Percentiles rank a stretch among this genome's conserved stretches.
These are phyloP conservation scores for Petroica traversi DNA, from an alignment of 2,113 vertebrate species.

Conservation along the genomic window DNA sequence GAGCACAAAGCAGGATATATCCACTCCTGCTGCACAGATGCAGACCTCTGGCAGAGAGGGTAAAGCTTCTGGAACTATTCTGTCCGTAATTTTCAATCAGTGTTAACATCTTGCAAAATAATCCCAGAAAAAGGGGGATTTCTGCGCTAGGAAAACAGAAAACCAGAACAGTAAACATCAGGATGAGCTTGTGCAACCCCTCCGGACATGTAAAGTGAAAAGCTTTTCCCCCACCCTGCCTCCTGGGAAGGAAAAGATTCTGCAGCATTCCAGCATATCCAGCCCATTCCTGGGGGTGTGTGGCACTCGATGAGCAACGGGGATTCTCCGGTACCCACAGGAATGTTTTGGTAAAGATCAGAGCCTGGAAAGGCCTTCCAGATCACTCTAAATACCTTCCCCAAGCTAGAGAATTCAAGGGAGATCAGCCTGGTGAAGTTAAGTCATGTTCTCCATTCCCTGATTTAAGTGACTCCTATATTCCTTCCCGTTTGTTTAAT, in stretches of 20 bases:
- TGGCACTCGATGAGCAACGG: background rate
- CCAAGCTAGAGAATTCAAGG: background rate
- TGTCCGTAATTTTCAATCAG: background rate
- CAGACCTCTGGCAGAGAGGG: background rate
- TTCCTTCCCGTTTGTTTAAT: background rate
- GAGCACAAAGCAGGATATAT: background rate
- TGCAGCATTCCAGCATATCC: background rate
- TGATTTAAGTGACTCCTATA: background rate
- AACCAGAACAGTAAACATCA: background rate
- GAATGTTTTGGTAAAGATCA: background rate
- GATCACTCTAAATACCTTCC: background rate
- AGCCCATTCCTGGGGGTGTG: background rate
- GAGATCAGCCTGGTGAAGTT: background rate
- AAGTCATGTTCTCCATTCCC: background rate
- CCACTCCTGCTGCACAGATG: background rate
- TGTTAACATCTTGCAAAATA: background rate
- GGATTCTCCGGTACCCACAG: background rate
- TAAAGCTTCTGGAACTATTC: background rate
- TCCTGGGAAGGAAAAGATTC: background rate
- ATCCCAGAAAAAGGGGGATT: conserved; percentile 9
- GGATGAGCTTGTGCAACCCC: background rate
- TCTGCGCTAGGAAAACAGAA: background rate
- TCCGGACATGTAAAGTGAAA: background rate
- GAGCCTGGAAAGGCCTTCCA: background rate
- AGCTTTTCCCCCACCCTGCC: background rate